Base-by-base conservation (phyloP, 2,113 vertebrate species). In the Cinclus mexicanus region DNA sequence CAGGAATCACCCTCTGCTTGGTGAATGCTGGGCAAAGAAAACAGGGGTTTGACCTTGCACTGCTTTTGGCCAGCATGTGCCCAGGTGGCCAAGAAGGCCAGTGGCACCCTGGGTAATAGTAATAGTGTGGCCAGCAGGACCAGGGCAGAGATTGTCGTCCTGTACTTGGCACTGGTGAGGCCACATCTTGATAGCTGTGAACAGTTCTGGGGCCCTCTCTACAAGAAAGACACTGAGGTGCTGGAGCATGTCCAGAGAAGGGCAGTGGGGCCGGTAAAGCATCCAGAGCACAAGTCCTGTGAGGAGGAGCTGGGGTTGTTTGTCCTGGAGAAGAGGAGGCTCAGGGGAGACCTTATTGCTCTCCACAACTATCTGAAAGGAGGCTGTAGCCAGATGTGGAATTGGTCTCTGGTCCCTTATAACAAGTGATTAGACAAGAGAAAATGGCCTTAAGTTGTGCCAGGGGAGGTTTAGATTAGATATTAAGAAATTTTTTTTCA, bases 151-250 rank as follows among this genome's bases (percentile, higher is more conserved):
- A 42, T 31, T 68, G 11, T 50, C 26, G 37, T 3, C 33, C 6
- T 33, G 37, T 44, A 2, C 44, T 37, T 0, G 0, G 53, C 44
- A 33, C 63, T 68, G 46, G 6, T 31, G 37, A 86, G 72, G 53
- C 25, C 53, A 22, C 37, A 59, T 1, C 31, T 44, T 11, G 21
- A 6, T 25, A 22, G 11, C 17, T 44, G 25, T 76, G 53, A 5
- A 2, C 37, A 59, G 10, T 42, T 25, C 44, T 86, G 53, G 11
- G 31, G 9, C 31, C 7, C 21, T 31, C 44, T 11, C 12, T 16
- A 4, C 31, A 44, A 14, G 13, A 59, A 57, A 5, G 13, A 14
- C 25, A 22, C 3, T 59, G 61, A 31, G 44, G 25, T 35, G 61
- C 71, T 77, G 83, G 6, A 33, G 18, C 0, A 1, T 22, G 31